phyloP scores from a whole-genome alignment of 2,888 invertebrate genomes.

The Mesoligia furuncula region DNA sequence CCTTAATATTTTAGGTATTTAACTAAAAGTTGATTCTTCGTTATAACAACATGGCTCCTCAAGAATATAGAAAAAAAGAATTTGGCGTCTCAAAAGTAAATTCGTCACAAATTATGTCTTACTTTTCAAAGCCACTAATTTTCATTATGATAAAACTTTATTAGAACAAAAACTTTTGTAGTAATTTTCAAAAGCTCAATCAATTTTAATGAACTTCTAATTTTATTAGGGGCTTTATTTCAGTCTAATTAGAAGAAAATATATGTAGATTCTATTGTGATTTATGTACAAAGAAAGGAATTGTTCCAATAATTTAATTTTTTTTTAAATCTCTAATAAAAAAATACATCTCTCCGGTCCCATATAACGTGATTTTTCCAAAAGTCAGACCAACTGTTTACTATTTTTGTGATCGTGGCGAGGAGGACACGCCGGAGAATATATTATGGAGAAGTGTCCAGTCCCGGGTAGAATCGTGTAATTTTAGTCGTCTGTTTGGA shows the following conservation, averaged over 20 bases:
- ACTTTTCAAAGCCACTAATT: slow-evolving; percentile 38
- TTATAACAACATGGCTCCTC: neutral
- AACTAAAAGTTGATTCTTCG: neutral
- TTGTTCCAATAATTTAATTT: neutral
- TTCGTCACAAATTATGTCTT: slow-evolving; percentile 17
- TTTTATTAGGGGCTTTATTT: slow-evolving; percentile 16
- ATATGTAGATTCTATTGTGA: neutral
- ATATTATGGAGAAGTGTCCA: neutral
- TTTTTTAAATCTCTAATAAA: neutral
- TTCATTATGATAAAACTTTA: slow-evolving; percentile 34
- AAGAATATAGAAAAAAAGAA: neutral
- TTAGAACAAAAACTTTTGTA: slow-evolving; percentile 2
- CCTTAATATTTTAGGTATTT: neutral
- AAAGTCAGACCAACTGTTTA: neutral
- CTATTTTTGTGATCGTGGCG: neutral
- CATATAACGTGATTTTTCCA: neutral
- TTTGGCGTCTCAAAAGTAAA: slow-evolving; percentile 6
- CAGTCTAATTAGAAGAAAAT: neutral
- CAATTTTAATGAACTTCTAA: slow-evolving; percentile 31
- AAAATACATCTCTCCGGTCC: neutral
- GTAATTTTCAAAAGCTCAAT: slow-evolving; percentile 25
- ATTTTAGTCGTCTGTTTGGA: too few species aligned
- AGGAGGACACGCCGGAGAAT: too few species aligned
- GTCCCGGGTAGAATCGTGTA: too few species aligned
- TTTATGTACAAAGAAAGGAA: neutral